Evolutionary conservation across 2,797 vertebrate genomes (phyloP), one percentile per base, ranked within the genome.

Genomic region (Antennarius maculatus): DNA sequence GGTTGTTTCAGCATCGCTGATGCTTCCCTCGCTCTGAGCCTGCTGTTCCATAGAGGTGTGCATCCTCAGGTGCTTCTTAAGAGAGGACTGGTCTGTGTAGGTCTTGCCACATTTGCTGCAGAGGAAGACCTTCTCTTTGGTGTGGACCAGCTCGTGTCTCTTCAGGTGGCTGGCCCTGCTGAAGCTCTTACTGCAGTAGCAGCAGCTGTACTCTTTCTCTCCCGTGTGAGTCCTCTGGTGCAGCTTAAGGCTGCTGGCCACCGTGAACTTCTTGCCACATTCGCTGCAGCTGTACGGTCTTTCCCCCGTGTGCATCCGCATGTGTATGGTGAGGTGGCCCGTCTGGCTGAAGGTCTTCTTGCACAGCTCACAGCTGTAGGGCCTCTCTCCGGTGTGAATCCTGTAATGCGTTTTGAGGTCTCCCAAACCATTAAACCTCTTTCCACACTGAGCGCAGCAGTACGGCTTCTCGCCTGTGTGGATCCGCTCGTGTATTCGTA

Each of bases 241-340:
- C 62, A 93, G 84, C 48, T 93, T 94, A 0, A 94, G 91, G 85
- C 92, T 94, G 79, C 92, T 93, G 53, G 92, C 91, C 79, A 94
- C 92, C 0, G 91, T 92, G 39, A 94, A 94, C 61, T 74, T 88
- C 71, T 91, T 92, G 17, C 88, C 91, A 0, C 93, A 94, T 67
- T 91, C 83, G 0, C 49, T 61, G 74, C 93, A 94, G 82, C 87
- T 76, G 84, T 93, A 94, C 0, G 93, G 93, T 18, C 87, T 82
- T 52, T 94, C 93, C 0, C 93, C 93, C 0, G 93, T 94, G 84
- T 94, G 93, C 91, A 92, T 92, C 0, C 93, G 78, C 90, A 89
- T 93, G 90, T 94, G 93, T 66, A 93, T 93, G 58, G 91, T 94
- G 47, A 94, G 91, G 82, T 93, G 92, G 6, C 93, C 92, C 0